Base-by-base conservation (phyloP, 2,888 invertebrate species). In the Mantis religiosa region DNA sequence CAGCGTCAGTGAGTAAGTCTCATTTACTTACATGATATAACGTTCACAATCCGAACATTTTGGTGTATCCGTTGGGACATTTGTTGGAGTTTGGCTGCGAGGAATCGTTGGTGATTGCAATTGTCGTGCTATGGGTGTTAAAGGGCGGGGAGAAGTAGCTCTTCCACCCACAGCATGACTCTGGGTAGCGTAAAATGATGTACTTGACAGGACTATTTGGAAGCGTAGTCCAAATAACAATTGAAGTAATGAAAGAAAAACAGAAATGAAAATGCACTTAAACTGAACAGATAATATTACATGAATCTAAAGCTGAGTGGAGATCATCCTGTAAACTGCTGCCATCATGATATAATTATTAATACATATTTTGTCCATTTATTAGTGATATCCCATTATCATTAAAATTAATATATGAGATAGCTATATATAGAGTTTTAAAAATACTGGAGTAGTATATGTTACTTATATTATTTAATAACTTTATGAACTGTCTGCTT, bases 31-130 rank as follows among this genome's bases (percentile, higher is more conserved):
- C 98, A 97, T 96, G 93, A 98, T 97, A 93, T 96, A 95, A 93
- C 96, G 95, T 94, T 97, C 97, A 95, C 98, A 98, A 92, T 97
- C 97, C 92, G 96, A 95, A 95, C 98, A 98, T 93, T 95, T 94
- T 90, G 95, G 95, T 91, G 95, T 94, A 92, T 95, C 93, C 47
- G 47, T 28, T 81, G 81, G 86, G 86, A 86, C 28, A 86, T 81
- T 86, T 87, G 87, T 87, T 28, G 87, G 87, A 41, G 34, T 81
- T 34, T 87, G 82, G 87, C 87, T 87, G 82, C 84, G 54, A 82
- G 88, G 84, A 83, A 82, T 83, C 83, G 88, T 83, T 54, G 88
- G 47, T 93, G 93, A 93, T 93, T 92, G 92, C 92, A 92, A 92
- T 92, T 92, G 92, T 91, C 91, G 92, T 91, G 92, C 93, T 91